phyloP scores from a whole-genome alignment of 2,113 vertebrate genomes.

The Amphiprion percula region DNA sequence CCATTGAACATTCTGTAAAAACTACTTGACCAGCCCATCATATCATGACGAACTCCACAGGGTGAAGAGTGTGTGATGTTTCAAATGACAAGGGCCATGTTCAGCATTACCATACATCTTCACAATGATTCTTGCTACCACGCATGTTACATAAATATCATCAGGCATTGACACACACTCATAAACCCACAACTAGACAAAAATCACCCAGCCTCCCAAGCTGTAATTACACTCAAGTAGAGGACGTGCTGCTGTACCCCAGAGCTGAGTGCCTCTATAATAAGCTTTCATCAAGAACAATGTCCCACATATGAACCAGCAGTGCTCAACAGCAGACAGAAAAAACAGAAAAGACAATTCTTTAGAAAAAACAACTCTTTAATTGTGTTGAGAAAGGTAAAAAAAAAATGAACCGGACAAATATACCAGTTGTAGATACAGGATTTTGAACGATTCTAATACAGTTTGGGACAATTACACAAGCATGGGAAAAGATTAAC shows the following conservation, averaged over 20 bases:
- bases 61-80: no score
- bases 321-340: conserved; percentile 18
- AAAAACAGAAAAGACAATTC: conserved; percentile 1
- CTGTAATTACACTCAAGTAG: conserved; percentile 65
- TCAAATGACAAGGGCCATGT: no score
- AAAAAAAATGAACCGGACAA: neutral
- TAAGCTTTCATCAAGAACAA: conserved; percentile 63
- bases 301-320: conserved; percentile 51
- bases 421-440: neutral
- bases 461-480: neutral
- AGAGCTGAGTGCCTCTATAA: conserved; percentile 57
- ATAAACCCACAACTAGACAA: conserved; percentile 35
- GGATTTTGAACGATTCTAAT: neutral
- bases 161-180: conserved; percentile 19
- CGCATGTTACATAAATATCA: conserved; percentile 39
- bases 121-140: neutral
- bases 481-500: neutral
- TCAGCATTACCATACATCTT: neutral
- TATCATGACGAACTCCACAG: neutral
- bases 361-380: conserved; percentile 38
- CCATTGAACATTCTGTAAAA: no score
- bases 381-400: conserved; percentile 20
- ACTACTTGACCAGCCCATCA: conserved; percentile 2
- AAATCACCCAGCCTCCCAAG: conserved; percentile 44
- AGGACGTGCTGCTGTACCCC: conserved; percentile 51